phyloP scores from a whole-genome alignment of 2,113 vertebrate species.

The Callionymus lyra region DNA sequence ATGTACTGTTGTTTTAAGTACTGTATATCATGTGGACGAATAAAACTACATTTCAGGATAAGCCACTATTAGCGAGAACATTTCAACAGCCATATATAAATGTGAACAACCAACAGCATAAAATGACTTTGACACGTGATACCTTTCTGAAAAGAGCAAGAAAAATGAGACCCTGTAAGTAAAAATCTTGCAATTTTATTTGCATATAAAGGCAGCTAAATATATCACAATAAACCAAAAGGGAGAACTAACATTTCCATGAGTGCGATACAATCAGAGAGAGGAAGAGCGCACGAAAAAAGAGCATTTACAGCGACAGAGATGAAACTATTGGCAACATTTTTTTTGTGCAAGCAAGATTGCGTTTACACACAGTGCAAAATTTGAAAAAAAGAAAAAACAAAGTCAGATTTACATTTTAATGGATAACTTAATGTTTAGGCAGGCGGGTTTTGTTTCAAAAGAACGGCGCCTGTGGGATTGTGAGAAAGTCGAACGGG shows the following conservation, averaged over 20 bases:
- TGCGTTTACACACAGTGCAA: conserved; percentile 99
- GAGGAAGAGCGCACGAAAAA: conserved; percentile 56
- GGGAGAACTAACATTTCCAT: conserved; percentile 83
- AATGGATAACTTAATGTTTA: conserved; percentile 85
- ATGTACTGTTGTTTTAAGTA: no score
- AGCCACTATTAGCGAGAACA: no score
- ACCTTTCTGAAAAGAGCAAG: no score
- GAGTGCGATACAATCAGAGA: conserved; percentile 81
- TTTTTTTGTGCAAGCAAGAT: conserved; percentile 96
- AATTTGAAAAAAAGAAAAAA: conserved; percentile 73
- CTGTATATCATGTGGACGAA: no score
- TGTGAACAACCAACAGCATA: no score
- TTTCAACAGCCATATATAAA: no score
- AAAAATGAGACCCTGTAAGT: conserved; percentile 46
- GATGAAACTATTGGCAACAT: conserved; percentile 87
- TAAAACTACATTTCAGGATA: no score
- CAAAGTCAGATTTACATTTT: conserved; percentile 81
- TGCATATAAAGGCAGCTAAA: conserved; percentile 99
- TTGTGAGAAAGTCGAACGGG: conserved; percentile 37
- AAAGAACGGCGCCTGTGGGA: conserved; percentile 52
- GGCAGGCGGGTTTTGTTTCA: conserved; percentile 51
- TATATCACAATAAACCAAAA: conserved; percentile 99
- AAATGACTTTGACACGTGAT: no score
- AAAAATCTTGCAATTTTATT: conserved; percentile 99
- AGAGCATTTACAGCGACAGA: conserved; percentile 89